Evolutionary conservation across 2,888 invertebrate genomes (phyloP).

Genomic region (Celastrina argiolus): DNA sequence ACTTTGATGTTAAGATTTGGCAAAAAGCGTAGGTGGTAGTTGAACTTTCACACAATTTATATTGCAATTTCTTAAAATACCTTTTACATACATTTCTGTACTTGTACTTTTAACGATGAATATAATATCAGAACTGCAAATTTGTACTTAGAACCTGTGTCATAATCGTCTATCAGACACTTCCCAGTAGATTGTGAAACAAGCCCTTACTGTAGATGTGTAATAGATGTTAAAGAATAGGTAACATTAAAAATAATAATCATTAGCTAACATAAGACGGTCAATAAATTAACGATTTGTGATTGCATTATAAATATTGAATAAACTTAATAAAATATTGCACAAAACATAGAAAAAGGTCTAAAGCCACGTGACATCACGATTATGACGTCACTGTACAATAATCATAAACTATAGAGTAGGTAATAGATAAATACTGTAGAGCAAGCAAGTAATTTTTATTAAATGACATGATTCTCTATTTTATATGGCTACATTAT

Average conservation of each 20-base stretch:
- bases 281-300: neutral
- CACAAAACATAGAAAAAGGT: no score
- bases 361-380: no score
- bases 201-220: neutral
- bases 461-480: neutral
- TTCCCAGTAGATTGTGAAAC: no score
- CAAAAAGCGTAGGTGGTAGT: slow-evolving; percentile 12
- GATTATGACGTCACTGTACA: no score
- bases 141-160: no score
- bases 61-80: neutral
- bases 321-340: neutral
- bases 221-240: neutral
- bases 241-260: neutral
- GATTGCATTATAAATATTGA: neutral
- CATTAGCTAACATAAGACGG: neutral
- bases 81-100: neutral
- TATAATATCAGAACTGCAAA: no score
- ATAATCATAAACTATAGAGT: no score
- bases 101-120: no score
- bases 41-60: neutral
- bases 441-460: neutral
- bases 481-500: neutral
- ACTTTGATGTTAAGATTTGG: slow-evolving; percentile 22
- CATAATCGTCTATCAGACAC: no score
- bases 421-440: no score